Percentiles rank a stretch among this genome's conserved stretches.
phyloP scores from a whole-genome alignment of 2,888 invertebrate species.

The Drosophila emarginata region DNA sequence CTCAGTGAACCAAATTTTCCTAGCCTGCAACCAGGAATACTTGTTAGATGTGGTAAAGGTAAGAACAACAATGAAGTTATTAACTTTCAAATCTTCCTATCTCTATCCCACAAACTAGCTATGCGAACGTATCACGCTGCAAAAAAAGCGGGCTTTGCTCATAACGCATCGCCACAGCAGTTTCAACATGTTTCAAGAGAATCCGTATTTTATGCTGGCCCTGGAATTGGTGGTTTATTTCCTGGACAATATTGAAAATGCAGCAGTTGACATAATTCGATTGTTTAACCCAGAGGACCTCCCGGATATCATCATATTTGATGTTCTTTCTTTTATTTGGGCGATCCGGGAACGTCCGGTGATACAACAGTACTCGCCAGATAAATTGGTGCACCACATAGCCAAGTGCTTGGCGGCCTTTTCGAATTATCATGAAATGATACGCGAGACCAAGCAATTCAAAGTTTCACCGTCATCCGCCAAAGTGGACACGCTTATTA shows the following conservation, averaged over 20 bases:
- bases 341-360: conserved; percentile 49
- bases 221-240: conserved; percentile 26
- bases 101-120: conserved; percentile 2
- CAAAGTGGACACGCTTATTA: conserved; percentile 48
- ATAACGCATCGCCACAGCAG: conserved; percentile 14
- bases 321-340: conserved; percentile 54
- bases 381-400: conserved; percentile 54
- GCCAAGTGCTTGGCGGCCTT: conserved; percentile 61
- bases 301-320: conserved; percentile 66
- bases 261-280: conserved; percentile 55
- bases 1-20: conserved; percentile 47
- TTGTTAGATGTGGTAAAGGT: conserved; percentile 47
- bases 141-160: conserved; percentile 19
- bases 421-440: conserved; percentile 44
- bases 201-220: conserved; percentile 24
- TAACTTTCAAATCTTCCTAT: background rate
- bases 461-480: background rate
- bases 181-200: conserved; percentile 15
- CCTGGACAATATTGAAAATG: conserved; percentile 55
- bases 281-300: conserved; percentile 46
- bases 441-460: conserved; percentile 22
- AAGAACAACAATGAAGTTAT: background rate
- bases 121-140: conserved; percentile 28
- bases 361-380: conserved; percentile 45
- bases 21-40: conserved; percentile 52